Percentiles rank a stretch among this genome's conserved stretches.
These are phyloP conservation scores for Tenthredo distinguenda DNA, from an alignment of 2,888 invertebrate genomes.

Conservation along the genomic window DNA sequence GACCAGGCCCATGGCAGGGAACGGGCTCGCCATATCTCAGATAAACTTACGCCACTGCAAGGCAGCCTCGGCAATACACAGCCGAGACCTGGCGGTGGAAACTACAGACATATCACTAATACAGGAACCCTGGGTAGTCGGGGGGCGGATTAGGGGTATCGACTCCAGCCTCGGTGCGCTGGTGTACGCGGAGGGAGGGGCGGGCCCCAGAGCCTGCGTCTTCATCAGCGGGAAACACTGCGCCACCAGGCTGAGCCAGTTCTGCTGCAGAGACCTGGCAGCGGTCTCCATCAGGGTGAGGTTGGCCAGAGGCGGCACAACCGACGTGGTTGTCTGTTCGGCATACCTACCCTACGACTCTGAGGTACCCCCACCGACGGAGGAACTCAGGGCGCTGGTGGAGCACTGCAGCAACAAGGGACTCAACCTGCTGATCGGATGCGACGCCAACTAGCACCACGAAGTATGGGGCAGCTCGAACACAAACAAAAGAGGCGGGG, in stretches of 20 bases:
- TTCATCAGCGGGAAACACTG: not conserved
- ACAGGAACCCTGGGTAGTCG: not conserved
- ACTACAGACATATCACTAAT: constrained; percentile 45
- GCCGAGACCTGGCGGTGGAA: constrained; percentile 47
- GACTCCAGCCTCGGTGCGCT: not conserved
- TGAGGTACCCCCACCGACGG: constrained; percentile 11
- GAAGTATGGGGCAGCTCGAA: too few relatives aligned
- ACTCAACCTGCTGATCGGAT: too few relatives aligned
- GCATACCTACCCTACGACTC: constrained; percentile 38
- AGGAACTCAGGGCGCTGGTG: constrained; percentile 31
- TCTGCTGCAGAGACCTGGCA: not conserved
- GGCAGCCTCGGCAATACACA: constrained; percentile 50
- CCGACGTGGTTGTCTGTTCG: not conserved
- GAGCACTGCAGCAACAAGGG: not conserved
- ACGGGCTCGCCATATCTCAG: not conserved
- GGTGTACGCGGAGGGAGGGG: not conserved
- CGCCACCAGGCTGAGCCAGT: not conserved
- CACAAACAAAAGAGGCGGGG: too few relatives aligned
- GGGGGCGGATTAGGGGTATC: not conserved
- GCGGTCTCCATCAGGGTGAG: not conserved
- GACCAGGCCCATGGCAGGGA: too few relatives aligned
- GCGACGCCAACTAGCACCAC: too few relatives aligned
- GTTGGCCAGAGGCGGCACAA: not conserved
- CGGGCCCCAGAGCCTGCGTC: not conserved
- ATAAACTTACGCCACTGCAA: constrained; percentile 55